Percentiles rank a stretch among this genome's conserved stretches.
Conservation (phyloP, 2,797 vertebrate genomes). For the Cynodonichthys magdalenae region DNA sequence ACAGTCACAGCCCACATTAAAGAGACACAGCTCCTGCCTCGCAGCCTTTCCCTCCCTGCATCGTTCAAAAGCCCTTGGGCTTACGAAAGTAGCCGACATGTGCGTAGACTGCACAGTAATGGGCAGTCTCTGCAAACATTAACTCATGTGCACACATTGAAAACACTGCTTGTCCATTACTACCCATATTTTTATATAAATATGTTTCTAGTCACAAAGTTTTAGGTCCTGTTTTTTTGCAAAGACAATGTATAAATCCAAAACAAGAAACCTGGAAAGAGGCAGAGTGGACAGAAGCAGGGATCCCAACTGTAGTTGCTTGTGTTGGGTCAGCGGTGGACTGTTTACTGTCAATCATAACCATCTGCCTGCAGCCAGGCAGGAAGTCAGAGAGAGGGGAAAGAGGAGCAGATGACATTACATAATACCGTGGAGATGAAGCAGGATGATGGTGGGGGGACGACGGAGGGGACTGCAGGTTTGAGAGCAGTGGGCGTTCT, state of each 20-base stretch:
- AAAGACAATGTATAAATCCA: not conserved
- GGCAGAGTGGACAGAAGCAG: not conserved
- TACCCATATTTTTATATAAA: not conserved
- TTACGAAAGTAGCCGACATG: constrained; percentile 50
- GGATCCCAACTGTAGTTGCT: constrained; percentile 10
- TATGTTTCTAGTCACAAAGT: constrained; percentile 1
- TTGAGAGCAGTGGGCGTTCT: constrained; percentile 43
- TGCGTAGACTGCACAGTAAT: constrained; percentile 26
- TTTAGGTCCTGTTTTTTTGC: not conserved
- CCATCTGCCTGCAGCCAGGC: constrained; percentile 20
- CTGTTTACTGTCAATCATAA: constrained; percentile 38
- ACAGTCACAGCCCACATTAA: constrained; percentile 64
- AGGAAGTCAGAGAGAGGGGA: constrained; percentile 9
- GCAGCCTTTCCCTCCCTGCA: constrained; percentile 61
- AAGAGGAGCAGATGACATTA: constrained; percentile 33
- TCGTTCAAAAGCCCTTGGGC: constrained; percentile 38
- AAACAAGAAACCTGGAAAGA: constrained; percentile 4
- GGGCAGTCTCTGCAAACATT: constrained; percentile 8
- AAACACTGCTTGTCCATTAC: not conserved
- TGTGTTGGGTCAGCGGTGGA: constrained; percentile 10
- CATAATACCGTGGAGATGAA: constrained; percentile 44
- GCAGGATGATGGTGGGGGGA: constrained; percentile 30
- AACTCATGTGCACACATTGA: not conserved
- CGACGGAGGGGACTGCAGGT: constrained; percentile 24
- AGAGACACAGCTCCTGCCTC: constrained; percentile 63